These are phyloP conservation scores for Macaca mulatta DNA, from an alignment of 2,113 vertebrate genomes.

Conservation along the genomic window DNA sequence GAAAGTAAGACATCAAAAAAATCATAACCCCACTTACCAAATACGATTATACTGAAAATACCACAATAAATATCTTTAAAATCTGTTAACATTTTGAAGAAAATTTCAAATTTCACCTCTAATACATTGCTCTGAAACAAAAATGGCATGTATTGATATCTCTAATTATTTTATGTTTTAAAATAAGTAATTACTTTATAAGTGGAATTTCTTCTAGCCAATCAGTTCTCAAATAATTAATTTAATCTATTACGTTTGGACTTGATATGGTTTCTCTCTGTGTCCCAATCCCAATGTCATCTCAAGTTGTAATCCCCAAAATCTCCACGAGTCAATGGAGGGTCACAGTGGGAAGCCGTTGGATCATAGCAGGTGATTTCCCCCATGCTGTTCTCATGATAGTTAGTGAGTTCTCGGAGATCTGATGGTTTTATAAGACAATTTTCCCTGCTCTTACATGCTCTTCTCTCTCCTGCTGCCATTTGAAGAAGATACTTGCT, in stretches of 20 bases:
- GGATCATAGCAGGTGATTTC: too few species aligned
- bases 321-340: too few species aligned
- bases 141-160: background rate
- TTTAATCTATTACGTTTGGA: background rate
- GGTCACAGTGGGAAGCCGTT: too few species aligned
- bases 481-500: too few species aligned
- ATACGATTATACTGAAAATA: background rate
- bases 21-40: background rate
- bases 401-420: too few species aligned
- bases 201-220: background rate
- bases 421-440: too few species aligned
- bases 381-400: too few species aligned
- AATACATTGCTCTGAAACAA: background rate
- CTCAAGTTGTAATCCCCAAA: too few species aligned
- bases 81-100: background rate
- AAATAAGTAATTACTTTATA: background rate
- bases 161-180: background rate
- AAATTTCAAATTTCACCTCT: background rate
- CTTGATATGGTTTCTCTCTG: too few species aligned
- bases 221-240: background rate
- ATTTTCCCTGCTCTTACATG: too few species aligned
- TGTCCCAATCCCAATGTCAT: too few species aligned
- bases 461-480: too few species aligned
- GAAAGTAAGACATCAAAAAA: background rate
- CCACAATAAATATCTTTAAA: background rate